Base-by-base conservation (phyloP, 2,888 invertebrate genomes). In the Himalopsyche anomala region DNA sequence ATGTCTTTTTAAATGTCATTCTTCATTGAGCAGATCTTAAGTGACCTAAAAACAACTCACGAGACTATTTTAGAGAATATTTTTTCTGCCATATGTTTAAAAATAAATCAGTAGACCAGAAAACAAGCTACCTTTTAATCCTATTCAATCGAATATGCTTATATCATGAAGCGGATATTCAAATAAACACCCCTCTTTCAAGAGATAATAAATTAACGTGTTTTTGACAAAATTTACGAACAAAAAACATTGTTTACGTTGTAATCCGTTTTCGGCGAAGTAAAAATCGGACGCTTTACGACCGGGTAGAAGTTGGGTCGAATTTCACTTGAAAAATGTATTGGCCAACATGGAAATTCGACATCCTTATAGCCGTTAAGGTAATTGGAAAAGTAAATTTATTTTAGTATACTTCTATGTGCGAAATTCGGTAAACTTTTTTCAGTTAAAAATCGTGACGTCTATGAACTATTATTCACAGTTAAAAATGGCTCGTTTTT, bases 141-240 rank as follows among this genome's bases (percentile, higher is more conserved):
- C 51, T 51, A 51, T 51, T 4, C 51, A 51, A 51, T 15, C 15
- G 15, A 51, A 51, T 51, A 51, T 15, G 51, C 15, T 15, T 12
- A 51, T 51, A 51, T 51, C 51, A 15, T 62, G 19, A 80, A 36
- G 80, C 40, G 11, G 4, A 80, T 45, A 80, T 42, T 17, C 11
- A 80, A 80, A 74, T 1, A 15, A 38, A 80, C 15, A 45, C 42
- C 74, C 15, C 6, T 19, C 17, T 83, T 69, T 74, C 74, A 74
- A 12, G 12, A 40, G 85, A 85, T 86, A 84, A 86, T 86, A 86
- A 86, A 86, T 84, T 83, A 86, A 84, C 84, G 84, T 86, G 86
- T 84, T 83, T 80, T 51, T 84, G 84, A 84, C 86, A 82, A 86
- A 86, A 83, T 86, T 84, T 81, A 80, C 86, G 45, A 19, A 74